These are phyloP conservation scores for Microhierax caerulescens DNA, from an alignment of 2,797 vertebrate genomes.

Conservation along the genomic window DNA sequence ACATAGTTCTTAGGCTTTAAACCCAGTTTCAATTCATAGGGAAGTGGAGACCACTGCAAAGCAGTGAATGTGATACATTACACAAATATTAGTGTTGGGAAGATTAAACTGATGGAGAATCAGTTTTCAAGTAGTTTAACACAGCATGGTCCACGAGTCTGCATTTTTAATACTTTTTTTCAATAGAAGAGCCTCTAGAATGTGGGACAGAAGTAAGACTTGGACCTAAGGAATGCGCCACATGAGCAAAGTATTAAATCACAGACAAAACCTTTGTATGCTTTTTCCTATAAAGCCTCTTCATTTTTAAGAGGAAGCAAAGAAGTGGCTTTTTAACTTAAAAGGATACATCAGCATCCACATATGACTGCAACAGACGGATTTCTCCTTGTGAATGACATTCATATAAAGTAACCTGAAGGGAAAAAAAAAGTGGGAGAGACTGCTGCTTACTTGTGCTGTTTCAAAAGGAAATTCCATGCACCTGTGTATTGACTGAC, in stretches of 20 bases:
- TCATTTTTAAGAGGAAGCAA: background rate
- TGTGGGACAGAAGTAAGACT: background rate
- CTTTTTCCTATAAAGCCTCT: background rate
- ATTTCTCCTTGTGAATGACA: slow-evolving; percentile 98
- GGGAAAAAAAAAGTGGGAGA: background rate
- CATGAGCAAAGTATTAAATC: background rate
- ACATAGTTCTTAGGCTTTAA: background rate
- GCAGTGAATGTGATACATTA: background rate
- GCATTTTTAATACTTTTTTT: background rate
- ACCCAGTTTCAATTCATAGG: background rate
- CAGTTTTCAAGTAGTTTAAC: background rate
- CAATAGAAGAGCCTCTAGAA: background rate
- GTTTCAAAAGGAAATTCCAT: background rate
- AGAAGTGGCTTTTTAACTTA: background rate
- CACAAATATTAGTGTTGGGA: background rate
- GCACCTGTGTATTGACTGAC: background rate
- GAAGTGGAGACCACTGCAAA: background rate
- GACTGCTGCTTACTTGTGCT: background rate
- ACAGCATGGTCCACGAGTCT: background rate
- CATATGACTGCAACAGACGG: slow-evolving; percentile 92
- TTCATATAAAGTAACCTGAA: slow-evolving; percentile 95
- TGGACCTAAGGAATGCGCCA: background rate
- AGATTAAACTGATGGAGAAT: background rate
- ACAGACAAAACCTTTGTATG: background rate
- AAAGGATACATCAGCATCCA: slow-evolving; percentile 98